phyloP scores from a whole-genome alignment of 2,113 vertebrate species.

The Ctenomys sociabilis region DNA sequence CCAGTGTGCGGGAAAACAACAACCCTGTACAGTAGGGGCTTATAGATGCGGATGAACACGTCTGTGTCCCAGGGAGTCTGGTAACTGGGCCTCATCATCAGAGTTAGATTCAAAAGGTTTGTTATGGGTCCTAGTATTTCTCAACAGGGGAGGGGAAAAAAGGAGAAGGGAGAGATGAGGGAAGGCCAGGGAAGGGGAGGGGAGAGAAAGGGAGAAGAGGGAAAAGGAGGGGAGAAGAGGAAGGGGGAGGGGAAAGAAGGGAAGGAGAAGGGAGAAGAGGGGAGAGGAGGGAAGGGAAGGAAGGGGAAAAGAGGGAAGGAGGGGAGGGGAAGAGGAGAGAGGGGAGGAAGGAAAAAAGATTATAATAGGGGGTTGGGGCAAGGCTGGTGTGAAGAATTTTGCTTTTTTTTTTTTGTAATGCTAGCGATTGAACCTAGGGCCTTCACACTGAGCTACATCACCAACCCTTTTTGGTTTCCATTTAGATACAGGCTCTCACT shows the following conservation, averaged over 20 bases:
- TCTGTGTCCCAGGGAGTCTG: neutral
- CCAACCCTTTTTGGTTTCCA: neutral
- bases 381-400: neutral
- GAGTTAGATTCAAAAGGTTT: neutral
- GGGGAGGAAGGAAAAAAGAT: neutral
- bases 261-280: accelerated
- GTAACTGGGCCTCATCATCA: neutral
- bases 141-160: neutral
- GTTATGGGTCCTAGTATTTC: neutral
- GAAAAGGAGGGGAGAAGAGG: accelerated
- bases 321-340: no score
- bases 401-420: neutral
- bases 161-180: no score
- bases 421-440: neutral
- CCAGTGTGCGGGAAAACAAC: neutral
- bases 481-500: neutral
- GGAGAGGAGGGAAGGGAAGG: accelerated
- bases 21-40: neutral
- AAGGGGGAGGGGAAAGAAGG: accelerated
- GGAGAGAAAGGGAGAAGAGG: no score
- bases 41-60: neutral
- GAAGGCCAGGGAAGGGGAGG: no score
- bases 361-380: neutral
- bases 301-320: no score
- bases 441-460: neutral